Base-by-base conservation (phyloP, 2,888 invertebrate species). In the Cynaeus angustus region DNA sequence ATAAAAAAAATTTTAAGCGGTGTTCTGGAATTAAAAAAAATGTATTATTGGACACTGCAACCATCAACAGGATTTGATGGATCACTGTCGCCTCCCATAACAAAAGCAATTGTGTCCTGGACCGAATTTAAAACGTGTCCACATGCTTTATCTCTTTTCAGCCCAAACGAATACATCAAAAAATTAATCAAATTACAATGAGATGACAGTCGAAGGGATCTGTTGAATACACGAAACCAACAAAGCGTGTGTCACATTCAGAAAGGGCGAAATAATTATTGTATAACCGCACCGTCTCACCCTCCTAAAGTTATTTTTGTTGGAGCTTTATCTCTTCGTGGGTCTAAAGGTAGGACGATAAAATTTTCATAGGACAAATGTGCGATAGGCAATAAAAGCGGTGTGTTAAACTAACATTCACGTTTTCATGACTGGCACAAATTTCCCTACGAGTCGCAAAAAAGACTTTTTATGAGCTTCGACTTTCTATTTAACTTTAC, bases 171-270 rank as follows among this genome's bases (percentile, higher is more conserved):
- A 43, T 58, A 45, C 13, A 58, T 58, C 58, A 58, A 58, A 58
- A 58, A 58, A 58, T 58, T 45, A 43, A 58, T 58, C 58, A 58
- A 58, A 58, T 58, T 58, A 58, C 28, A 58, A 58, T 45, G 58
- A 58, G 58, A 28, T 58, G 58, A 58, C 58, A 58, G 58, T 41
- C 21, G 58, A 38, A 55, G 41, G 21, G 53, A 30, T n/a, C 13
- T 26, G 58, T 43, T 58, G 58, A 58, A 56, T n/a, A 14, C 10
- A 38, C 10, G 45, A 43, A 58, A 58, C 58, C 43, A 58, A 58
- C 58, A 58, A 58, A 58, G 58, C 58, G 45, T 12, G 26, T 58
- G 58, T 58, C 58, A 58, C 14, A n/a, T 43, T 58, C 43, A 58
- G 28, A 43, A 45, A 58, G 43, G 45, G 45, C 16, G 58, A 37